Percentiles rank a stretch among this genome's conserved stretches.
phyloP scores from a whole-genome alignment of 2,888 invertebrate species.

The Isotomurus palustris region DNA sequence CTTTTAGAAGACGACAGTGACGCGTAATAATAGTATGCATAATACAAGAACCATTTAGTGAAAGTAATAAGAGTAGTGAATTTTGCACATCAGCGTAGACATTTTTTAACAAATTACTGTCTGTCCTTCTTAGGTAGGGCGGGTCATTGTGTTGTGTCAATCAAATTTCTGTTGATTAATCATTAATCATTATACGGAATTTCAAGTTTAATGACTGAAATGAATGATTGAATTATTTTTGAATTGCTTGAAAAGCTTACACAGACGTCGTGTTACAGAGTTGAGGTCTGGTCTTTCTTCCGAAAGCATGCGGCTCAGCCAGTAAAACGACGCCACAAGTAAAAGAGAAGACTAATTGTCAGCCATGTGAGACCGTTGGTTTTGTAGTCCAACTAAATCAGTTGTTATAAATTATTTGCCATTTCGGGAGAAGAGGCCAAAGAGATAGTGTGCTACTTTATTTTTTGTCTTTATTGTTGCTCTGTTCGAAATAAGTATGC shows the following conservation, averaged over 20 bases:
- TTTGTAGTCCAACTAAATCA: not conserved
- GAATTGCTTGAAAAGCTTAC: not conserved
- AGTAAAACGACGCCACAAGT: no score
- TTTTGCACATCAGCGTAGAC: slow-evolving; percentile 9
- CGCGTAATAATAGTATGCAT: no score
- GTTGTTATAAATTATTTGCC: slow-evolving; percentile 30
- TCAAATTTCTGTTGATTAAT: no score
- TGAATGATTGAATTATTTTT: not conserved
- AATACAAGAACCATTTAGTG: no score
- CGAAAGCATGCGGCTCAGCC: no score
- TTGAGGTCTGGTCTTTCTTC: no score
- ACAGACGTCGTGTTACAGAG: no score
- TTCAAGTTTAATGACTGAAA: not conserved
- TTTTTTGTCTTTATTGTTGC: slow-evolving; percentile 18
- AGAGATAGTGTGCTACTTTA: slow-evolving; percentile 9
- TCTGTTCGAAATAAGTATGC: no score
- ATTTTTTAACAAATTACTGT: slow-evolving; percentile 2
- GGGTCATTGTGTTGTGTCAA: slow-evolving; percentile 3
- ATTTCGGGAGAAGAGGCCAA: slow-evolving; percentile 34
- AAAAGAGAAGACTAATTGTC: slow-evolving; percentile 11
- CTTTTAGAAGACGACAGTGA: no score
- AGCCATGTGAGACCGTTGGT: not conserved
- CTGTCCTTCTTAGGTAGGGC: slow-evolving; percentile 2
- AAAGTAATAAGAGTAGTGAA: slow-evolving; percentile 7
- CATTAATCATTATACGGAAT: no score